Conservation (phyloP, 2,888 invertebrate genomes). For the Cynaeus angustus region DNA sequence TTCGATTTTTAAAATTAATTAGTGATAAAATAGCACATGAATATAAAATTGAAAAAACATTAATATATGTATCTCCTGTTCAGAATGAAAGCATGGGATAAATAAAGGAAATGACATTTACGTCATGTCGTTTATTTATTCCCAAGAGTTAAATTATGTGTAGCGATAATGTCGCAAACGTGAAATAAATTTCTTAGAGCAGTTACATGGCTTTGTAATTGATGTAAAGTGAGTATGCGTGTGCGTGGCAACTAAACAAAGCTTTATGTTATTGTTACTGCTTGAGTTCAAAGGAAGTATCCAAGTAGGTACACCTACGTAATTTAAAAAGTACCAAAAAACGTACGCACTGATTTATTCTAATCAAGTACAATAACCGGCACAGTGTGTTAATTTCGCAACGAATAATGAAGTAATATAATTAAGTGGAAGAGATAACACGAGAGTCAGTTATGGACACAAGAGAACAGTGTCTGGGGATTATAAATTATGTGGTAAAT, state of each 20-base stretch:
- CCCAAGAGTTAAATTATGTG: constrained; percentile 10
- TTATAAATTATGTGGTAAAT: background rate
- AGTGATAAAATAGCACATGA: background rate
- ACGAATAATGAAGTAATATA: background rate
- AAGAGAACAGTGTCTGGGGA: background rate
- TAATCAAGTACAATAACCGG: no score
- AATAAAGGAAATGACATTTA: constrained; percentile 25
- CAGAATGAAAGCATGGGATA: constrained; percentile 7
- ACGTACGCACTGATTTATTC: no score
- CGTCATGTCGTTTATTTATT: constrained; percentile 30
- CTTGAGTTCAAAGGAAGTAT: no score
- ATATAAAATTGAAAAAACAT: background rate
- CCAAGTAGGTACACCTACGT: no score
- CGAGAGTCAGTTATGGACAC: no score
- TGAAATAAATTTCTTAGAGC: constrained; percentile 32
- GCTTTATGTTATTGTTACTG: no score
- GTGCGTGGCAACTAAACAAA: constrained; percentile 14
- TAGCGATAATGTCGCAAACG: constrained; percentile 33
- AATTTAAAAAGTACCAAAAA: no score
- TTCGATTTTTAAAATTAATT: no score
- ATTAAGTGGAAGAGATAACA: background rate
- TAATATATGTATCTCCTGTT: constrained; percentile 3
- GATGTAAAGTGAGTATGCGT: constrained; percentile 18
- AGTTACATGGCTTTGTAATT: constrained; percentile 29
- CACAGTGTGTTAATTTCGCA: background rate